A percentile compares a stretch with the other conserved stretches of the same genome.
Evolutionary conservation across 2,797 vertebrate species (phyloP).

Genomic region (Limosa lapponica): DNA sequence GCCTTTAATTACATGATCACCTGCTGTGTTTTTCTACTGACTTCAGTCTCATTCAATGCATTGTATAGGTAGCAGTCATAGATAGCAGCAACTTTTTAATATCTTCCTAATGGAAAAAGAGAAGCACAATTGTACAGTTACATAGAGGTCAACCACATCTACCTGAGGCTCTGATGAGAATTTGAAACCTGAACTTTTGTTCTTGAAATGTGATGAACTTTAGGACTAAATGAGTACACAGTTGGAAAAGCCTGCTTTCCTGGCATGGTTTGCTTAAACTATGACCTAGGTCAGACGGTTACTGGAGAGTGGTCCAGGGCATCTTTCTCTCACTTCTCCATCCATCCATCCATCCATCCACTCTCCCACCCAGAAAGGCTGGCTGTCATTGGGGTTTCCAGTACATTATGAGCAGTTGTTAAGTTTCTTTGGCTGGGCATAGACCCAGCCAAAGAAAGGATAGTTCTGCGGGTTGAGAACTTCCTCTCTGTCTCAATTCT

Average conservation of each 20-base stretch:
- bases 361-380: not conserved
- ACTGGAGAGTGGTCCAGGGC: not conserved
- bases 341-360: not conserved
- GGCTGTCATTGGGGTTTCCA: not conserved
- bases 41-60: not conserved
- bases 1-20: not conserved
- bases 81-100: not conserved
- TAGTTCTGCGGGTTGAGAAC: not conserved
- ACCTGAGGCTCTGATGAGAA: rapidly evolving
- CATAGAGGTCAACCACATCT: not conserved
- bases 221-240: not conserved
- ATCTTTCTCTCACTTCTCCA: not conserved
- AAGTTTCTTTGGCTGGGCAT: not conserved
- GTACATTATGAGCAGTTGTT: not conserved
- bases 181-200: not conserved
- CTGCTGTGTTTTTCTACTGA: not conserved
- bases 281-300: not conserved
- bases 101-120: not conserved
- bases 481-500: not conserved
- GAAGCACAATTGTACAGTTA: not conserved
- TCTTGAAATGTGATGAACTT: not conserved
- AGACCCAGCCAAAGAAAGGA: not conserved
- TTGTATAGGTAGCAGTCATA: not conserved
- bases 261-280: not conserved
- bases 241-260: not conserved